Conservation (phyloP, 2,888 invertebrate genomes). For the Phyllotreta cruciferae region DNA sequence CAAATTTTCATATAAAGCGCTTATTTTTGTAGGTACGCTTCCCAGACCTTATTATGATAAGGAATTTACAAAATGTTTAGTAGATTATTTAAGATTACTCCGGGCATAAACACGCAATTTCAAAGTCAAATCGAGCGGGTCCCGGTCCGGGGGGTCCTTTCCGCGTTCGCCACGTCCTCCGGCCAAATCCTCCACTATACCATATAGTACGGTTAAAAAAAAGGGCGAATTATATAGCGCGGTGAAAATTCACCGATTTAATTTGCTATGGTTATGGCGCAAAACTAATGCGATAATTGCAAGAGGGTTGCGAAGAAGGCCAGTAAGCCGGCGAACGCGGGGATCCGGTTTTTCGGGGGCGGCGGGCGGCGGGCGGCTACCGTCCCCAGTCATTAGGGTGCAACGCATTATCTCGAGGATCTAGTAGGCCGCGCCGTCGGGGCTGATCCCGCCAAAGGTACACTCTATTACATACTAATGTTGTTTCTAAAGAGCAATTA, state of each 20-base stretch:
- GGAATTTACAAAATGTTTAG: slow-evolving; percentile 34
- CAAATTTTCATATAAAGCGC: slow-evolving; percentile 36
- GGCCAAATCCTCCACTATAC: slow-evolving; percentile 17
- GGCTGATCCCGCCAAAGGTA: slow-evolving; percentile 55
- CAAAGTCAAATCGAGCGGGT: slow-evolving; percentile 35
- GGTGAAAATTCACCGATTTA: too few species aligned
- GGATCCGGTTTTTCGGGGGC: slow-evolving; percentile 33
- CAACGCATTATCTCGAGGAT: slow-evolving; percentile 59
- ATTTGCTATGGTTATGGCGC: background rate
- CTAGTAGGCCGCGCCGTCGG: slow-evolving; percentile 50
- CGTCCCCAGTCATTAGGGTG: slow-evolving; percentile 58
- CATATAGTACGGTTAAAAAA: slow-evolving; percentile 23
- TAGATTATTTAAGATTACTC: slow-evolving; percentile 38
- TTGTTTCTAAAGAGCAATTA: slow-evolving; percentile 35
- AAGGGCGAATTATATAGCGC: too few species aligned
- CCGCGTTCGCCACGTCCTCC: slow-evolving; percentile 17
- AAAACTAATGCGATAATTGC: slow-evolving; percentile 33
- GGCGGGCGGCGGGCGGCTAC: slow-evolving; percentile 39
- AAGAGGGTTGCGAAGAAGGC: slow-evolving; percentile 31
- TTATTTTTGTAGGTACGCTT: slow-evolving; percentile 33
- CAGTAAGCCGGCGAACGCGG: slow-evolving; percentile 23
- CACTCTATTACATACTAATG: slow-evolving; percentile 59
- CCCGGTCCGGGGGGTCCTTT: slow-evolving; percentile 3
- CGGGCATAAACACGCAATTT: slow-evolving; percentile 38
- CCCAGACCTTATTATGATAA: slow-evolving; percentile 33